A percentile compares a stretch with the other conserved stretches of the same genome.
Evolutionary conservation across 1,140 invertebrate genomes (phyloP).

Genomic region (Monochamus saltuarius): DNA sequence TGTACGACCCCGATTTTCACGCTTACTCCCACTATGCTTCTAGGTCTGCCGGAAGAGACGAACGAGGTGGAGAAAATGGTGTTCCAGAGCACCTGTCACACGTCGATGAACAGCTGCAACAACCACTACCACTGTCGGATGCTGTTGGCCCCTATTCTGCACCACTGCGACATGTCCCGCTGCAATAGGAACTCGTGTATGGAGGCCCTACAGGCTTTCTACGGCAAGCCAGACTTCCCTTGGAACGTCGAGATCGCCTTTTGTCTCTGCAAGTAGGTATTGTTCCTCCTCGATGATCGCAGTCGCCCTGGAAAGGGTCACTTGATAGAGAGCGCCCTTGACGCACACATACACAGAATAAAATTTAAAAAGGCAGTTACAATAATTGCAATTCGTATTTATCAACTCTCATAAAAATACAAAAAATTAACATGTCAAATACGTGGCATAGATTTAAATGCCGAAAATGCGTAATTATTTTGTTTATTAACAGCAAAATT

Average conservation of each 20-base stretch:
- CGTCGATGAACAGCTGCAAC: constrained; percentile 72
- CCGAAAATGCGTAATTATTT: no score
- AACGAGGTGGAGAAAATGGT: constrained; percentile 47
- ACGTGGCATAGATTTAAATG: no score
- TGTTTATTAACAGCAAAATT: no score
- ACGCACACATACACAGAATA: no score
- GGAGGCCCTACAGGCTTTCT: constrained; percentile 82
- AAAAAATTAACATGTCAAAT: no score
- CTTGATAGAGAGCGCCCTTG: no score
- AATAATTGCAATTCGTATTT: no score
- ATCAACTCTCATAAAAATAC: no score
- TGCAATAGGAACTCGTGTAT: constrained; percentile 85
- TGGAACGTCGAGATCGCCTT: constrained; percentile 87
- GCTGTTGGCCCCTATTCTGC: constrained; percentile 75
- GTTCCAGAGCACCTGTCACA: constrained; percentile 75
- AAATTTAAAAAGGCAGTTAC: no score
- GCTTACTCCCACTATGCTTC: no score
- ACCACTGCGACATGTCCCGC: constrained; percentile 72
- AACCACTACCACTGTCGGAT: constrained; percentile 74
- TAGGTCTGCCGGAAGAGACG: constrained; percentile 9
- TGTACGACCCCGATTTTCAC: no score
- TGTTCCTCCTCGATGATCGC: background rate
- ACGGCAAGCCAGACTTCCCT: constrained; percentile 72
- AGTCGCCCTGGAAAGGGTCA: no score
- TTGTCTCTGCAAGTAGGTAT: constrained; percentile 82